A percentile compares a stretch with the other conserved stretches of the same genome.
These are phyloP conservation scores for Myotis davidii DNA, from an alignment of 2,113 vertebrate species.

Conservation along the genomic window DNA sequence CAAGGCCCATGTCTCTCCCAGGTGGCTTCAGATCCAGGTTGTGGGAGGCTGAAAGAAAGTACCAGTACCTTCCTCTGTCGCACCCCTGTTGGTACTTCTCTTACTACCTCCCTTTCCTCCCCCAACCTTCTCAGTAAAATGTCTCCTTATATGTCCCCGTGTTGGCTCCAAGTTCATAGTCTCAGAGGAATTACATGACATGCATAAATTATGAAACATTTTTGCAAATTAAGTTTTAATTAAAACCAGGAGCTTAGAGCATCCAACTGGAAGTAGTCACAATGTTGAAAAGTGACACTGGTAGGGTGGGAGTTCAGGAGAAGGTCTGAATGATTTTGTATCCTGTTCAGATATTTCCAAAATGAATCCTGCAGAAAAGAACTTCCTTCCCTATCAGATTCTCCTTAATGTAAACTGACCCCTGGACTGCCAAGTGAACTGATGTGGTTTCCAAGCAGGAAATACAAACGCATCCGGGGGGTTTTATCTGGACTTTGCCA, in stretches of 20 bases:
- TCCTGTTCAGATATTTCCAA: conserved; percentile 62
- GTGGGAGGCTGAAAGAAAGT: not conserved
- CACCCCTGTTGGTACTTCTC: conserved; percentile 8
- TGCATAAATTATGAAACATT: conserved; percentile 80
- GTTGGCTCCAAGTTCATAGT: conserved; percentile 67
- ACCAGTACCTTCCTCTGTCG: conserved; percentile 15
- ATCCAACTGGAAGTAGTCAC: conserved; percentile 77
- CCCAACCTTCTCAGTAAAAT: not conserved
- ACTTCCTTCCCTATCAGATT: not conserved
- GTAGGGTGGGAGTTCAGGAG: conserved; percentile 76
- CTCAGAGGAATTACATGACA: conserved; percentile 76
- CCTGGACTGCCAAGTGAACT: not conserved
- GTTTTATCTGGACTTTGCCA: conserved; percentile 47
- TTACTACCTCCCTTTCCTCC: conserved; percentile 40
- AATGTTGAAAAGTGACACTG: conserved; percentile 76
- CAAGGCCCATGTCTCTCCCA: not conserved
- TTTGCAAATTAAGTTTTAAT: conserved; percentile 82
- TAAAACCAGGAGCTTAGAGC: conserved; percentile 74
- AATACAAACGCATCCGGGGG: not conserved
- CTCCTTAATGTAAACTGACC: not conserved
- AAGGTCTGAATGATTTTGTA: conserved; percentile 71
- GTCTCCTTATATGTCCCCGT: conserved; percentile 65
- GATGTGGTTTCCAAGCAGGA: not conserved
- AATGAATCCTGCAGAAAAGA: conserved; percentile 44
- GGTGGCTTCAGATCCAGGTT: conserved; percentile 1